Percentiles rank a stretch among this genome's conserved stretches.
These are phyloP conservation scores for Nemotelus pantherinus DNA, from an alignment of 2,888 invertebrate species.

Conservation along the genomic window DNA sequence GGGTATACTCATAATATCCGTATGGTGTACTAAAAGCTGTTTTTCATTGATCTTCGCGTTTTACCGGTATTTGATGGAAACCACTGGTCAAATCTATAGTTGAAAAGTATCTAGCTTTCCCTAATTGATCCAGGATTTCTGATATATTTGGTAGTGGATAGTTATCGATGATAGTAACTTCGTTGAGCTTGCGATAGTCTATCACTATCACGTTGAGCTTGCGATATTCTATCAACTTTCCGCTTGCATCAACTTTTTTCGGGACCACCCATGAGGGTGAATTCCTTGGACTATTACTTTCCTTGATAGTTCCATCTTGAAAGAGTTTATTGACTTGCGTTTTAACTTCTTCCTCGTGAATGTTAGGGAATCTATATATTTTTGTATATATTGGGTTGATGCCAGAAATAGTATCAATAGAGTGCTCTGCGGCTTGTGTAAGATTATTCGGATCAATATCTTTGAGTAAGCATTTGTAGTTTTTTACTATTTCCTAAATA, in stretches of 20 bases:
- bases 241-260: conserved; percentile 12
- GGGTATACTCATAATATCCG: too few species aligned
- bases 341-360: conserved; percentile 3
- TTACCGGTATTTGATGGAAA: too few species aligned
- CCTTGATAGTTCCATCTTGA: background rate
- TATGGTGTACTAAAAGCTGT: too few species aligned
- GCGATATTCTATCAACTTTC: background rate
- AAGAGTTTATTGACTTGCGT: too few species aligned
- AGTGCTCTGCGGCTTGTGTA: background rate
- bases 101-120: conserved; percentile 1
- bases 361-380: background rate
- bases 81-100: conserved; percentile 1
- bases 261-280: background rate
- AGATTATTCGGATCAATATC: conserved; percentile 5
- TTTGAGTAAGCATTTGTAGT: too few species aligned
- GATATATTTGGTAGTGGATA: conserved; percentile 19
- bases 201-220: too few species aligned
- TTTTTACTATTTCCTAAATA: too few species aligned
- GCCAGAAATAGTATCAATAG: background rate
- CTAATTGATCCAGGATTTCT: background rate
- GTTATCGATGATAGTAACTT: background rate
- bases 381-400: conserved; percentile 4
- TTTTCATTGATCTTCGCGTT: too few species aligned
- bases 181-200: background rate
- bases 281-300: conserved; percentile 10